Conservation (phyloP, 2,113 vertebrate species). For the Cariama cristata region DNA sequence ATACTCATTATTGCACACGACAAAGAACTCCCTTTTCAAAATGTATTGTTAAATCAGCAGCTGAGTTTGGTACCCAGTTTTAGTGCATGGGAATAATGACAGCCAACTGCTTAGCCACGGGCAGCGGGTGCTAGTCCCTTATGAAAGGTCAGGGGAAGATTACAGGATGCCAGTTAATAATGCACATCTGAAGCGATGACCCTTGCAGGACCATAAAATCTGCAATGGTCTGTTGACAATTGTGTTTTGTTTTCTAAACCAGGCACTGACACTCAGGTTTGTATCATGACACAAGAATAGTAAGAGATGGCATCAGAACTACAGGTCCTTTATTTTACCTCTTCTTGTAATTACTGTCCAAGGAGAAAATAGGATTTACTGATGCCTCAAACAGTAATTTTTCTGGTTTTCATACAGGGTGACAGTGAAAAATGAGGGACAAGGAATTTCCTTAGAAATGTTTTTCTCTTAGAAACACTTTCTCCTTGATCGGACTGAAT, state of each 20-base stretch:
- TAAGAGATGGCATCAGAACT: background rate
- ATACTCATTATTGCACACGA: background rate
- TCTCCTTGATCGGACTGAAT: background rate
- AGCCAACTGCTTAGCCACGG: background rate
- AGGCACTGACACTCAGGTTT: background rate
- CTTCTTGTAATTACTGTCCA: background rate
- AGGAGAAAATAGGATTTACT: background rate
- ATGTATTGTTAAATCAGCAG: background rate
- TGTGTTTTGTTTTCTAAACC: background rate
- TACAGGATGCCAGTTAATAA: background rate
- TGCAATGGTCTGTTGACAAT: background rate
- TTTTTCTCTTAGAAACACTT: background rate
- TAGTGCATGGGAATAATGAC: background rate
- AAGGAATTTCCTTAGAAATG: background rate
- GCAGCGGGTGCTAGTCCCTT: background rate
- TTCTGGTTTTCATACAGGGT: background rate
- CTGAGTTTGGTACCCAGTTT: background rate
- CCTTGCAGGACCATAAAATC: background rate
- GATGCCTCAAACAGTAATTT: background rate
- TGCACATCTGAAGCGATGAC: background rate
- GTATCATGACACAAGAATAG: background rate
- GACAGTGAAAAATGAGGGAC: background rate
- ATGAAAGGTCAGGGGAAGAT: background rate
- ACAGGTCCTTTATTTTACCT: background rate
- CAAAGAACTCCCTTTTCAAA: conserved; percentile 13